Conservation (phyloP, 2,113 vertebrate genomes). For the Electrona antarctica region DNA sequence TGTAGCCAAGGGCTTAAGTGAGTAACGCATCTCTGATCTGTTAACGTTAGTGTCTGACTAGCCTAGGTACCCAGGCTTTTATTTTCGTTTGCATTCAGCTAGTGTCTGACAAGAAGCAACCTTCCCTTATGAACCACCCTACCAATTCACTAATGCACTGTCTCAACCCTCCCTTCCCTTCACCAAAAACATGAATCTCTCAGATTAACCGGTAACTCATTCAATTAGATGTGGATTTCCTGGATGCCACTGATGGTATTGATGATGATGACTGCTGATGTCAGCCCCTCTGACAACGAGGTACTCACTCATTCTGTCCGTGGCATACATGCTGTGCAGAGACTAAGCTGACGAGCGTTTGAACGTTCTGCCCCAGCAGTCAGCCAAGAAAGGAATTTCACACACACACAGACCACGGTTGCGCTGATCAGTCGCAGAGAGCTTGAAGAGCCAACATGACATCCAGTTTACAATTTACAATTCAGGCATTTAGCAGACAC, state of each 20-base stretch:
- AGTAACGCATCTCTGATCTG: not conserved
- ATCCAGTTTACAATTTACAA: too few relatives aligned
- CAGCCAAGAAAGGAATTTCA: too few relatives aligned
- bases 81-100: not conserved
- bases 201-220: constrained; percentile 27
- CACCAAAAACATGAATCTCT: not conserved
- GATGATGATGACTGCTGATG: constrained; percentile 24
- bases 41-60: not conserved
- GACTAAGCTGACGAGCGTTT: not conserved
- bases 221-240: constrained; percentile 34
- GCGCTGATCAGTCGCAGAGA: too few relatives aligned
- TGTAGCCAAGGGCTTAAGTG: too few relatives aligned
- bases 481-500: too few relatives aligned
- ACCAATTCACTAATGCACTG: constrained; percentile 38
- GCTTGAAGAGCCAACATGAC: too few relatives aligned
- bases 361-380: not conserved
- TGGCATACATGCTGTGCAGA: constrained; percentile 2
- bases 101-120: not conserved
- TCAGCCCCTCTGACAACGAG: constrained; percentile 9
- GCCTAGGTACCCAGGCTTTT: too few relatives aligned
- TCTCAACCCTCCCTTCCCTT: constrained; percentile 16
- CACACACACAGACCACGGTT: too few relatives aligned
- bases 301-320: constrained; percentile 20
- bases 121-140: not conserved
- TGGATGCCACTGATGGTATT: constrained; percentile 23